Percentiles rank a stretch among this genome's conserved stretches.
Conservation (phyloP, 2,797 vertebrate species). For the Propithecus perrieri region DNA sequence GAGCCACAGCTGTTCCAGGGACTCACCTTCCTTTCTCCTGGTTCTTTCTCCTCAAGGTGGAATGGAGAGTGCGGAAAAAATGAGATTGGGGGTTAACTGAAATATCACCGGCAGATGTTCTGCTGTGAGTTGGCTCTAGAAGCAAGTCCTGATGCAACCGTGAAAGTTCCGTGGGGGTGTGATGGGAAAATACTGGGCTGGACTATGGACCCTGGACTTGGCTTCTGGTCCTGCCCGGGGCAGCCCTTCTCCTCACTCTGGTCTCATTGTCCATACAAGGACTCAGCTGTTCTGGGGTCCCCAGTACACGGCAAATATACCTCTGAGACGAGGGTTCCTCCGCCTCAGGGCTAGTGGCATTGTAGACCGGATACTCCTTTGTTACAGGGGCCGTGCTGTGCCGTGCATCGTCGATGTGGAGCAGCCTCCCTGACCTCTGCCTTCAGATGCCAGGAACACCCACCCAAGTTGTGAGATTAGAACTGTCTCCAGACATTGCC, state of each 20-base stretch:
- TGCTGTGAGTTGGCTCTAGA: background rate
- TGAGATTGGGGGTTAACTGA: background rate
- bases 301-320: background rate
- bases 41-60: background rate
- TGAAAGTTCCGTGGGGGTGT: too few relatives aligned
- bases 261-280: background rate
- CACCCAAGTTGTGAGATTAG: background rate
- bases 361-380: background rate
- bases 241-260: background rate
- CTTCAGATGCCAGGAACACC: background rate
- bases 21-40: background rate
- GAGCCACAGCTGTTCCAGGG: background rate
- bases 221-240: background rate
- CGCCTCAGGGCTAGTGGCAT: accelerated
- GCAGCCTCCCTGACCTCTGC: background rate
- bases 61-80: background rate
- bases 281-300: background rate
- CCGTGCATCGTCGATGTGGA: background rate
- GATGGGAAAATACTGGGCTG: background rate
- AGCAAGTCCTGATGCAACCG: accelerated
- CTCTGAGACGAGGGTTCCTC: background rate
- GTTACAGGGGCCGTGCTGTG: too few relatives aligned
- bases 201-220: too few relatives aligned
- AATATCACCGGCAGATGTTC: too few relatives aligned
- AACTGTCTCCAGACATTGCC: background rate